A percentile compares a stretch with the other conserved stretches of the same genome.
Conservation (phyloP, 2,888 invertebrate genomes). For the Alitta virens region DNA sequence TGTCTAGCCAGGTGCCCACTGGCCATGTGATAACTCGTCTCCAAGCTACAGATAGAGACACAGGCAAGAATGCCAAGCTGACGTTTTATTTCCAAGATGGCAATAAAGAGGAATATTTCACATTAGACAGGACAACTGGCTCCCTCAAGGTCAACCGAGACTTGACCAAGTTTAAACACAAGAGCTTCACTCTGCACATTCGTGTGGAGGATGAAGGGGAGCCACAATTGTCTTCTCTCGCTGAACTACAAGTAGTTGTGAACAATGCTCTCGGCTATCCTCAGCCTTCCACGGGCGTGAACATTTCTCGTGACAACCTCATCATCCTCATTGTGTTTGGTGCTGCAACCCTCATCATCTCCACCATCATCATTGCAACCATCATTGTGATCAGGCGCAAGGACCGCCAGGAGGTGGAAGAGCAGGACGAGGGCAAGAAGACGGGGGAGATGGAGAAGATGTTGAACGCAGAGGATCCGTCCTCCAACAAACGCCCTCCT, state of each 20-base stretch:
- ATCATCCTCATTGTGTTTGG: conserved; percentile 26
- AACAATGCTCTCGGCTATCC: conserved; percentile 16
- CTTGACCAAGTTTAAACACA: conserved; percentile 2
- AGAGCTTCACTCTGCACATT: conserved; percentile 14
- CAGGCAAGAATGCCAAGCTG: conserved; percentile 20
- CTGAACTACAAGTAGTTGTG: conserved; percentile 22
- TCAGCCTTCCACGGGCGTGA: conserved; percentile 3
- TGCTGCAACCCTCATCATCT: conserved; percentile 24
- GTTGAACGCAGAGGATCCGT: neutral
- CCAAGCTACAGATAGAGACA: conserved; percentile 24
- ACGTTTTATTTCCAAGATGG: conserved; percentile 18
- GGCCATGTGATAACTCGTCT: conserved; percentile 20
- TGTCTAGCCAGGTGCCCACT: conserved; percentile 20
- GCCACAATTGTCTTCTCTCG: conserved; percentile 14
- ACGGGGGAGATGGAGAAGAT: conserved; percentile 9
- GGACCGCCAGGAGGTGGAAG: conserved; percentile 15
- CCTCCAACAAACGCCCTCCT: no score
- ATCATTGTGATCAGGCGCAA: conserved; percentile 23
- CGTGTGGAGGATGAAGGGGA: conserved; percentile 22
- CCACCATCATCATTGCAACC: conserved; percentile 24
- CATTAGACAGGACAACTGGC: conserved; percentile 18
- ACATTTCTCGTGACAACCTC: conserved; percentile 18
- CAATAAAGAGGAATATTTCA: conserved; percentile 21
- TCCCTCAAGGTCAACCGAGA: conserved; percentile 14
- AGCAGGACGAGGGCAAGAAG: conserved; percentile 13